A percentile compares a stretch with the other conserved stretches of the same genome.
These are phyloP conservation scores for Mesopsocus fuscifrons DNA, from an alignment of 2,888 invertebrate species.

Conservation along the genomic window DNA sequence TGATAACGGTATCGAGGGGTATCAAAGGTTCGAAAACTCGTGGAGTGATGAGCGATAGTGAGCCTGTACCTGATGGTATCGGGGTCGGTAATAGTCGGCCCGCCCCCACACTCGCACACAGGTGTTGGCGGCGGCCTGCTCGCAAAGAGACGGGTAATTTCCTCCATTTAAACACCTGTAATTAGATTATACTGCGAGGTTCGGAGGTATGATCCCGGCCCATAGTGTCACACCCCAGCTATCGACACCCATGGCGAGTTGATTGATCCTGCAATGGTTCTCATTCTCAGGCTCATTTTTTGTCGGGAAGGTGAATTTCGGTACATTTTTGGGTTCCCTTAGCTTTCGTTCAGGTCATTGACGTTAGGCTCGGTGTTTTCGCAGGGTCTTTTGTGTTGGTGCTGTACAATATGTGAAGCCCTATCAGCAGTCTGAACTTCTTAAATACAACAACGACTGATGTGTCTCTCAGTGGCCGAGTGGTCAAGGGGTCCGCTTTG, in stretches of 20 bases:
- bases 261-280: neutral
- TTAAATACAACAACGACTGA: too few species aligned
- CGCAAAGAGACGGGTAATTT: neutral
- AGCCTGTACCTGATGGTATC: neutral
- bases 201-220: neutral
- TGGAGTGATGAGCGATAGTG: neutral
- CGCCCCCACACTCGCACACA: slow-evolving; percentile 9
- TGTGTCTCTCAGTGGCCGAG: too few species aligned
- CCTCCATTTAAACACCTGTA: neutral
- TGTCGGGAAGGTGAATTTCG: too few species aligned
- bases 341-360: too few species aligned
- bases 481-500: too few species aligned
- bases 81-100: slow-evolving; percentile 1
- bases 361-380: too few species aligned
- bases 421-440: too few species aligned
- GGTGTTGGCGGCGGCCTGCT: slow-evolving; percentile 4
- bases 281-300: neutral
- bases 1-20: neutral
- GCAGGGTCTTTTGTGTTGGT: too few species aligned
- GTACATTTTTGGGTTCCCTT: too few species aligned
- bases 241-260: neutral
- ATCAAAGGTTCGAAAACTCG: neutral
- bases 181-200: neutral
- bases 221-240: neutral
- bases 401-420: too few species aligned